phyloP scores from a whole-genome alignment of 2,797 vertebrate genomes.

The Sebastes diploproa region DNA sequence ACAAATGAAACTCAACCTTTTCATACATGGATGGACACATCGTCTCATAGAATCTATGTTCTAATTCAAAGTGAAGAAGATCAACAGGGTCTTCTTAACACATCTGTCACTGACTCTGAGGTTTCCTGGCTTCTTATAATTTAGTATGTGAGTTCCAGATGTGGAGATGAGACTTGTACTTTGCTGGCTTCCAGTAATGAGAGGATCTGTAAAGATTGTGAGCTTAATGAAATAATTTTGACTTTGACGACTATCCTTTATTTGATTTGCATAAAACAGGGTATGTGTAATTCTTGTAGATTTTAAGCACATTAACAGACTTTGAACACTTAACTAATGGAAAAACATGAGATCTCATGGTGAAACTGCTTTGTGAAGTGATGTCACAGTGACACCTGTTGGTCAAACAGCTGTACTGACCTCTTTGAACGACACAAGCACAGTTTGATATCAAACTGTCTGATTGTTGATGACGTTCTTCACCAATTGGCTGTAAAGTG shows the following conservation, averaged over 20 bases:
- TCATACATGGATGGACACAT: no score
- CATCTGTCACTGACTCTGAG: fast-evolving
- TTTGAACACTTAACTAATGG: fast-evolving
- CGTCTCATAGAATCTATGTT: neutral
- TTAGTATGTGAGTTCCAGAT: neutral
- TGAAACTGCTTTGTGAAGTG: neutral
- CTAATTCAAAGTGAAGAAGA: neutral
- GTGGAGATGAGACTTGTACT: neutral
- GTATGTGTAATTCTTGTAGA: neutral
- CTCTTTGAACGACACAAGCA: neutral
- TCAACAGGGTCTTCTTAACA: neutral
- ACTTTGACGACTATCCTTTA: neutral
- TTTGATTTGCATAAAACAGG: neutral
- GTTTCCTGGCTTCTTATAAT: neutral
- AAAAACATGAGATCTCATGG: neutral
- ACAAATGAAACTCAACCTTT: neutral
- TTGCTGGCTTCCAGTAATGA: neutral
- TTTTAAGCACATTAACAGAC: neutral
- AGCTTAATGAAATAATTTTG: neutral
- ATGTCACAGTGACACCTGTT: constrained; percentile 42
- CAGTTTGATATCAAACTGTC: neutral
- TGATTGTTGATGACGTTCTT: neutral
- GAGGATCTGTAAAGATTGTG: neutral
- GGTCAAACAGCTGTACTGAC: constrained; percentile 24
- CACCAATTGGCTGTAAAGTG: neutral